These are phyloP conservation scores for Cataglyphis rosenhaueri DNA, from an alignment of 2,888 invertebrate species.

Conservation along the genomic window DNA sequence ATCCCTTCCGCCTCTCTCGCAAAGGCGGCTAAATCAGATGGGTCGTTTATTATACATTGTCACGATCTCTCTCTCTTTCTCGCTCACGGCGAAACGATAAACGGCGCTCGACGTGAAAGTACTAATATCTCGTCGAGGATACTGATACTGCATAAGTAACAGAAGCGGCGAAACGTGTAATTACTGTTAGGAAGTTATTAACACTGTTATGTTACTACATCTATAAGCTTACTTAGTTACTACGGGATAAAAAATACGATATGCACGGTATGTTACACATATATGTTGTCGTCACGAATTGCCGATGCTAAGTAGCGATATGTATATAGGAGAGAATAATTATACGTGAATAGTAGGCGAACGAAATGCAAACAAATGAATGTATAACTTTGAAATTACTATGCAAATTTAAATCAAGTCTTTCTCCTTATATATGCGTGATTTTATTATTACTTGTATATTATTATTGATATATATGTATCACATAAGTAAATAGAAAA, in stretches of 20 bases:
- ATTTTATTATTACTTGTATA: conserved; percentile 30
- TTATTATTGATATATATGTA: background rate
- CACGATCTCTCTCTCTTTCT: conserved; percentile 18
- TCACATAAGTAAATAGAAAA: background rate
- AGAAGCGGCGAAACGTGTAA: conserved; percentile 47
- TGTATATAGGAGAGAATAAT: conserved; percentile 31
- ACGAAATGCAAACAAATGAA: conserved; percentile 26
- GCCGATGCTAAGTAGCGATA: conserved; percentile 18
- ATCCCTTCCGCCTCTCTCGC: conserved; percentile 31
- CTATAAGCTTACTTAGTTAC: conserved; percentile 28
- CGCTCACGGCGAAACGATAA: conserved; percentile 1
- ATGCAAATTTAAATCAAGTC: conserved; percentile 19
- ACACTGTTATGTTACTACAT: conserved; percentile 44
- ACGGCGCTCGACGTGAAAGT: conserved; percentile 39
- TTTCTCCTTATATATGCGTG: background rate
- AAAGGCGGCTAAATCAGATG: background rate
- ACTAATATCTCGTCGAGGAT: conserved; percentile 27
- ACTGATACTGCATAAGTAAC: conserved; percentile 29
- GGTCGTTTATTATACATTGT: conserved; percentile 23
- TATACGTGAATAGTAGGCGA: conserved; percentile 29
- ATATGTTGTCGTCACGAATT: conserved; percentile 37
- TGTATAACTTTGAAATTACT: conserved; percentile 35
- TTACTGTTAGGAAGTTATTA: conserved; percentile 45
- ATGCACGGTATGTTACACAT: conserved; percentile 34
- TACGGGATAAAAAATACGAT: conserved; percentile 20